These are phyloP conservation scores for Lordiphosa mommai DNA, from an alignment of 1,140 invertebrate species.

Conservation along the genomic window DNA sequence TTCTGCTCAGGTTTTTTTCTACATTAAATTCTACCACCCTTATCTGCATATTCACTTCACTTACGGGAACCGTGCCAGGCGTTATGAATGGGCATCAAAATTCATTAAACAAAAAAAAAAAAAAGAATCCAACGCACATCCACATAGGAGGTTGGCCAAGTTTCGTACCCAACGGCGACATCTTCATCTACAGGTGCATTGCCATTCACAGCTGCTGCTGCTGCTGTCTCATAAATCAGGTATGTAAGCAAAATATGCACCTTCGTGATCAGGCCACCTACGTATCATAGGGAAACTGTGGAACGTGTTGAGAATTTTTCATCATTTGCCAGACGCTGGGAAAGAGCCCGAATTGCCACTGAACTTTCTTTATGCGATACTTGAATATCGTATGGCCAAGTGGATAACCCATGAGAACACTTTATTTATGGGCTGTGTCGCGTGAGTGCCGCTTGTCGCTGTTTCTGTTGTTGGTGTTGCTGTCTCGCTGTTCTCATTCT, in stretches of 20 bases:
- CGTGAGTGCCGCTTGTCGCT: slow-evolving; percentile 57
- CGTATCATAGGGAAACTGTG: slow-evolving; percentile 20
- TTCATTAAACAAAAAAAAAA: slow-evolving; percentile 19
- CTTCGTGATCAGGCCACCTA: slow-evolving; percentile 27
- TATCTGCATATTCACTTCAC: too few relatives aligned
- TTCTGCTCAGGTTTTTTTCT: not conserved
- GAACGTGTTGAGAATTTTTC: slow-evolving; percentile 59
- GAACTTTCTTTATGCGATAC: slow-evolving; percentile 44
- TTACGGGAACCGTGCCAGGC: slow-evolving; percentile 14
- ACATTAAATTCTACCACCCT: too few relatives aligned
- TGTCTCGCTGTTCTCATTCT: slow-evolving; percentile 64
- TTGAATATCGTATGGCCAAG: slow-evolving; percentile 17
- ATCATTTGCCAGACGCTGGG: slow-evolving; percentile 46
- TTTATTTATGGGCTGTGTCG: slow-evolving; percentile 63
- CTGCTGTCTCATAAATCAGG: slow-evolving; percentile 15
- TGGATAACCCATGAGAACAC: slow-evolving; percentile 55
- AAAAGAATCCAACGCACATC: not conserved
- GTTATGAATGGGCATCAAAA: slow-evolving; percentile 21
- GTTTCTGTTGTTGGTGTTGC: slow-evolving; percentile 14
- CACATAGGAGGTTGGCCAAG: not conserved
- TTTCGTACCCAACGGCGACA: slow-evolving; percentile 34
- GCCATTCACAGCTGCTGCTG: not conserved
- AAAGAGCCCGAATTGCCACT: slow-evolving; percentile 18
- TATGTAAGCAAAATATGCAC: slow-evolving; percentile 7
- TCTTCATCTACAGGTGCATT: slow-evolving; percentile 34